A percentile compares a stretch with the other conserved stretches of the same genome.
phyloP scores from a whole-genome alignment of 2,888 invertebrate genomes.

The Melanchra persicariae region DNA sequence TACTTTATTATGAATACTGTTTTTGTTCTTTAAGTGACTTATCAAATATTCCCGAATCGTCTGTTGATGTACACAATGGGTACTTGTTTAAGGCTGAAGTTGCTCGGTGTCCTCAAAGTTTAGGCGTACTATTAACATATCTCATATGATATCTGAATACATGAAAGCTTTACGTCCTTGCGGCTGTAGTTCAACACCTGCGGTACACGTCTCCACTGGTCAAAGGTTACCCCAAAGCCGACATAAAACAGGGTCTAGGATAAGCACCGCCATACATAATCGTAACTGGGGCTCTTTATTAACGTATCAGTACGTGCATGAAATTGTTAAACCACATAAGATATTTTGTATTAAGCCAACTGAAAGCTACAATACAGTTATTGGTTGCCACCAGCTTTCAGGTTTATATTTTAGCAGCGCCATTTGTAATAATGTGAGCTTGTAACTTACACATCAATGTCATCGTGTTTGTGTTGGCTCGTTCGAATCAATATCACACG shows the following conservation, averaged over 20 bases:
- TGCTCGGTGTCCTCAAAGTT: slow-evolving; percentile 61
- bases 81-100: slow-evolving; percentile 59
- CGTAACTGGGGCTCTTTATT: slow-evolving; percentile 57
- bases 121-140: slow-evolving; percentile 55
- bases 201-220: slow-evolving; percentile 55
- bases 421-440: slow-evolving; percentile 15
- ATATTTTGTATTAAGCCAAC: slow-evolving; percentile 30
- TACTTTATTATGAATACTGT: slow-evolving; percentile 20
- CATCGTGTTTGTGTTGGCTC: slow-evolving; percentile 22
- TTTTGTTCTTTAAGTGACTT: slow-evolving; percentile 33
- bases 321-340: slow-evolving; percentile 40
- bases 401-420: slow-evolving; percentile 9
- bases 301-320: slow-evolving; percentile 62
- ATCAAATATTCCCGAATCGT: slow-evolving; percentile 44
- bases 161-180: slow-evolving; percentile 57
- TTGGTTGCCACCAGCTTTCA: slow-evolving; percentile 20
- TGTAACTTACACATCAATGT: slow-evolving; percentile 18
- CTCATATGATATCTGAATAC: slow-evolving; percentile 63
- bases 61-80: slow-evolving; percentile 36
- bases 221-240: slow-evolving; percentile 57
- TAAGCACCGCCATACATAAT: slow-evolving; percentile 60
- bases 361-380: neutral
- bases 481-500: slow-evolving; percentile 14
- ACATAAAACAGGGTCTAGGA: slow-evolving; percentile 59
- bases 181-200: slow-evolving; percentile 64